Percentiles rank a stretch among this genome's conserved stretches.
These are phyloP conservation scores for Agrilus planipennis DNA, from an alignment of 1,140 invertebrate genomes.

Conservation along the genomic window DNA sequence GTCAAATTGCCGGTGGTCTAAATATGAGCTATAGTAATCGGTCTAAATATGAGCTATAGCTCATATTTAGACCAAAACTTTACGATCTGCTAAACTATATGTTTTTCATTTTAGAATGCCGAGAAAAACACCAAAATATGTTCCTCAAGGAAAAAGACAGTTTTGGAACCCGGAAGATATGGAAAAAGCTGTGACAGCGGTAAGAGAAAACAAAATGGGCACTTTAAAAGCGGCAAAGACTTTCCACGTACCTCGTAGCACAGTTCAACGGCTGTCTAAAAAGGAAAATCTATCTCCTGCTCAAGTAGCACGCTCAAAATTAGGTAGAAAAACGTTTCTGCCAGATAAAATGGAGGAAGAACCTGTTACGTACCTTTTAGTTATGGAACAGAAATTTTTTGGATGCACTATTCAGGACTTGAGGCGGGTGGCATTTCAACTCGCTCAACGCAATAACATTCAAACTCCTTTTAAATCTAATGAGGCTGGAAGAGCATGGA, in stretches of 20 bases:
- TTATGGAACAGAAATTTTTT: slow-evolving; percentile 5
- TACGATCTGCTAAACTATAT: too few species aligned
- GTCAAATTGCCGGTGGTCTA: too few species aligned
- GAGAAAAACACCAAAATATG: too few species aligned
- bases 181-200: slow-evolving; percentile 1
- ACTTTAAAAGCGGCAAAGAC: slow-evolving; percentile 7
- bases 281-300: slow-evolving; percentile 1
- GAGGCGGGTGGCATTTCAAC: slow-evolving; percentile 2
- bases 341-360: slow-evolving; percentile 1
- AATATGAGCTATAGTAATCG: too few species aligned
- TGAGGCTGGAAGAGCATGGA: background rate
- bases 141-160: too few species aligned
- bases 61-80: too few species aligned
- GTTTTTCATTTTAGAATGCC: too few species aligned
- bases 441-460: slow-evolving; percentile 3
- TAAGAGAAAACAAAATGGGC: slow-evolving; percentile 7
- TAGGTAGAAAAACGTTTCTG: slow-evolving; percentile 2
- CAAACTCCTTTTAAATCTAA: background rate
- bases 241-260: slow-evolving; percentile 6
- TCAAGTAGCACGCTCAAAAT: background rate
- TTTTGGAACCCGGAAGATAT: slow-evolving; percentile 3
- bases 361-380: slow-evolving; percentile 2
- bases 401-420: background rate
- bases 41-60: too few species aligned
- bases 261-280: slow-evolving; percentile 2